Evolutionary conservation across 2,888 invertebrate genomes (phyloP), one percentile per base, ranked within the genome.

Genomic region (Caenorhabditis sulstoni): DNA sequence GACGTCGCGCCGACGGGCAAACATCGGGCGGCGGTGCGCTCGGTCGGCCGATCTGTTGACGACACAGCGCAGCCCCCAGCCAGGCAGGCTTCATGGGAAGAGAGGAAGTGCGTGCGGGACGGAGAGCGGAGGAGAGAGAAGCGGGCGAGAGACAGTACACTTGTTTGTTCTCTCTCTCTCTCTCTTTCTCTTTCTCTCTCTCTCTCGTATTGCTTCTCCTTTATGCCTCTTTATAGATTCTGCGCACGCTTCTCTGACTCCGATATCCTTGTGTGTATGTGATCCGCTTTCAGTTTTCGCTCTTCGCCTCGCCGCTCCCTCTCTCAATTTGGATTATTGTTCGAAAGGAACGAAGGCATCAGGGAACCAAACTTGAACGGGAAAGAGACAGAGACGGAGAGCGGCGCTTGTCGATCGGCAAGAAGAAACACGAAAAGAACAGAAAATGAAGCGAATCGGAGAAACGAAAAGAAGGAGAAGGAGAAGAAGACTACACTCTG

Each of bases 211-310:
- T n/a, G n/a, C n/a, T n/a, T n/a, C n/a, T n/a, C n/a, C 53, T 74
- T 64, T 65, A 58, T 65, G 58, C 53, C 75, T 75, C 75, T 75
- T 75, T 75, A 75, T 67, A 75, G 67, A 75, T 75, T 76, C 76
- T 61, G 62, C 64, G 64, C 76, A 76, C 76, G 76, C 76, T 64
- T 76, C 64, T 55, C 64, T 64, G 71, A 71, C 73, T 64, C 73
- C 73, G 73, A 73, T 73, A 73, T 73, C 73, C 64, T 73, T 73
- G 62, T 73, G 64, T 53, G 61, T 37, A 53, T 53, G 58, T 73
- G 71, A 71, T 71, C 71, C 71, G 71, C 71, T 71, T 71, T 64
- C 71, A 58, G 65, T 70, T 45, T 20, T 53, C 53, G 29, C 52
- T 47, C 23, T 41, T 44, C 11, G 41, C 47, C 39, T 14, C 65